Percentiles rank a stretch among this genome's conserved stretches.
Conservation (phyloP, 2,113 vertebrate genomes). For the Varanus salvator region DNA sequence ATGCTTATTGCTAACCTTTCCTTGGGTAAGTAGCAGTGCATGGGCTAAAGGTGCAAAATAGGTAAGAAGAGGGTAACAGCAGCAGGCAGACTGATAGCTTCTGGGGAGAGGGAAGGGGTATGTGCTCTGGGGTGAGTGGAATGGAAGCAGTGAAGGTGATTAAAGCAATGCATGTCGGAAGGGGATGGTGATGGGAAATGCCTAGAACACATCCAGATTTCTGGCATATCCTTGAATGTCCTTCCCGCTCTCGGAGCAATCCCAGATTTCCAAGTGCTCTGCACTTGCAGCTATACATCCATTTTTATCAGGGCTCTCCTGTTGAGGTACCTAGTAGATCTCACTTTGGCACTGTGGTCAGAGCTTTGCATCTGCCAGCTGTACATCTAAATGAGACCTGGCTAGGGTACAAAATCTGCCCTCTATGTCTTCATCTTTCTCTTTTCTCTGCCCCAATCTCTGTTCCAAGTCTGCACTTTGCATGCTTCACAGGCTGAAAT, state of each 20-base stretch:
- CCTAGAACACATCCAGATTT: neutral
- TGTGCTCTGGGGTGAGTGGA: neutral
- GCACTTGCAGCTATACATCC: neutral
- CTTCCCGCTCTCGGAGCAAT: constrained; percentile 13
- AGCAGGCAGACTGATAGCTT: neutral
- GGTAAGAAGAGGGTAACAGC: neutral
- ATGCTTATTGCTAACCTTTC: neutral
- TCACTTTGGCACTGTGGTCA: neutral
- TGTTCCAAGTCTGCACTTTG: neutral
- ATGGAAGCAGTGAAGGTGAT: neutral
- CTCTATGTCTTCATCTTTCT: neutral
- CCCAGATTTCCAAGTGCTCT: neutral
- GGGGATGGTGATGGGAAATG: neutral
- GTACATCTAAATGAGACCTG: neutral
- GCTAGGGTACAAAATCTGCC: neutral
- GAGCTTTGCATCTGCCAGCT: neutral
- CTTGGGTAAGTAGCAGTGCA: neutral
- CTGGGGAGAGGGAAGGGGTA: neutral
- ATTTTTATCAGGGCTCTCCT: neutral
- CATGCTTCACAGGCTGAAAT: constrained; percentile 43
- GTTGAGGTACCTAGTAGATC: neutral
- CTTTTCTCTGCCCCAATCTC: neutral
- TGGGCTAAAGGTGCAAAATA: neutral
- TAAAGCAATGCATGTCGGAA: neutral
- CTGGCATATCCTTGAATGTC: constrained; percentile 1